phyloP scores from a whole-genome alignment of 2,888 invertebrate species.

The Cremastobaeus sp. region DNA sequence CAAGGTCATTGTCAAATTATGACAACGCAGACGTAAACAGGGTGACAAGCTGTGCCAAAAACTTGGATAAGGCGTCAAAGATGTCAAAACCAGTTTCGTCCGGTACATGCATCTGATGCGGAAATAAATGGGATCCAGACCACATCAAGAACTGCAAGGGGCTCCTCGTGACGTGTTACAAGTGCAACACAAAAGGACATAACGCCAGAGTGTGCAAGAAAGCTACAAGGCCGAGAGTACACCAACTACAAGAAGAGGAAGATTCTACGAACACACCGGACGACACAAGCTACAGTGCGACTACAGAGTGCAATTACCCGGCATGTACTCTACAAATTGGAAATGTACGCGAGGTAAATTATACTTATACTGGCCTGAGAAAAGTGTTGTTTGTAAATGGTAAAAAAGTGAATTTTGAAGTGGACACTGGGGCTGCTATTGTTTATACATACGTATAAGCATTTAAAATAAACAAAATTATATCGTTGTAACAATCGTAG shows the following conservation, averaged over 20 bases:
- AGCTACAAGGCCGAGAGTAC: background rate
- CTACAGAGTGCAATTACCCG: background rate
- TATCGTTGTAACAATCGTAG: no score
- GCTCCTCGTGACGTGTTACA: background rate
- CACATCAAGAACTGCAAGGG: constrained; percentile 3
- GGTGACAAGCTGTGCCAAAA: background rate
- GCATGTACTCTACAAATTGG: constrained; percentile 14
- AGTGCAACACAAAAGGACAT: constrained; percentile 1
- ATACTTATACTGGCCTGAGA: background rate
- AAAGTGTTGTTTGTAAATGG: constrained; percentile 5
- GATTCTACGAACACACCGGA: background rate
- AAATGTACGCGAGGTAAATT: background rate
- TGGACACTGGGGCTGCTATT: constrained; percentile 18
- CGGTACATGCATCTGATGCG: constrained; percentile 1
- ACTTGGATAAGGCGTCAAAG: no score
- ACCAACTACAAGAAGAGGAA: background rate
- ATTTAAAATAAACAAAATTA: background rate
- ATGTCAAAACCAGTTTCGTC: no score
- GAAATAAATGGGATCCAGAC: background rate
- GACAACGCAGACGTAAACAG: background rate
- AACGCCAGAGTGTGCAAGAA: constrained; percentile 8
- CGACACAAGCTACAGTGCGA: background rate
- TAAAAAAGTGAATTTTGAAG: constrained; percentile 14
- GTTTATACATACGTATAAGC: constrained; percentile 1
- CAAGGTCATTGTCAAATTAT: background rate